Conservation (phyloP, 2,113 vertebrate genomes). For the Cyrtonyx montezumae region DNA sequence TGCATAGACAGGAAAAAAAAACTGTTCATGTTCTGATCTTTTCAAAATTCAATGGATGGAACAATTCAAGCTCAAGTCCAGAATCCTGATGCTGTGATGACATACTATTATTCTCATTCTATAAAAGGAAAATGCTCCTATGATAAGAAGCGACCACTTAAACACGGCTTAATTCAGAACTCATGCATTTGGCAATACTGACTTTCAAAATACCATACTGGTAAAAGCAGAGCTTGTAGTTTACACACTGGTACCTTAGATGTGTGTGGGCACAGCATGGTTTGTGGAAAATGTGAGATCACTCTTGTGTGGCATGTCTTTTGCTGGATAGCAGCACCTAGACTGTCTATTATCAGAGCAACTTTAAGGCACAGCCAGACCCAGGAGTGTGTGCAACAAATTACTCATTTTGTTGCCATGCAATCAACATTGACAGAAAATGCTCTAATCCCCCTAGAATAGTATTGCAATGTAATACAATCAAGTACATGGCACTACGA, state of each 20-base stretch:
- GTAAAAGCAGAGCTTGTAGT: background rate
- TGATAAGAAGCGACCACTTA: background rate
- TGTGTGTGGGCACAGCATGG: background rate
- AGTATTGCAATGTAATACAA: background rate
- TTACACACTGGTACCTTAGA: background rate
- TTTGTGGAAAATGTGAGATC: background rate
- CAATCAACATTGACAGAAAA: conserved; percentile 7
- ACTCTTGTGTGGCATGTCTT: background rate
- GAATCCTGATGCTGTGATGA: background rate
- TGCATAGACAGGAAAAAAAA: background rate
- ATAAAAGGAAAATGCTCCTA: background rate
- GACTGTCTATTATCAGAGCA: background rate
- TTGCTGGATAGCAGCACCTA: background rate
- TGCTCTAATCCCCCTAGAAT: background rate
- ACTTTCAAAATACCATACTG: background rate
- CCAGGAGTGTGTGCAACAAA: background rate
- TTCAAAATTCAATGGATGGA: background rate
- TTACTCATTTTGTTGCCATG: background rate
- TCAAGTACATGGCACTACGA: background rate
- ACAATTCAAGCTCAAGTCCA: background rate
- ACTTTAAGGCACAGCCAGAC: background rate
- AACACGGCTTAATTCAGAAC: background rate
- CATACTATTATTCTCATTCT: background rate
- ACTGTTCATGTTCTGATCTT: background rate
- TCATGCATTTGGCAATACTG: background rate